Percentiles rank a stretch among this genome's conserved stretches.
Evolutionary conservation across 2,888 invertebrate species (phyloP).

Genomic region (Drosophila paucipuncta): DNA sequence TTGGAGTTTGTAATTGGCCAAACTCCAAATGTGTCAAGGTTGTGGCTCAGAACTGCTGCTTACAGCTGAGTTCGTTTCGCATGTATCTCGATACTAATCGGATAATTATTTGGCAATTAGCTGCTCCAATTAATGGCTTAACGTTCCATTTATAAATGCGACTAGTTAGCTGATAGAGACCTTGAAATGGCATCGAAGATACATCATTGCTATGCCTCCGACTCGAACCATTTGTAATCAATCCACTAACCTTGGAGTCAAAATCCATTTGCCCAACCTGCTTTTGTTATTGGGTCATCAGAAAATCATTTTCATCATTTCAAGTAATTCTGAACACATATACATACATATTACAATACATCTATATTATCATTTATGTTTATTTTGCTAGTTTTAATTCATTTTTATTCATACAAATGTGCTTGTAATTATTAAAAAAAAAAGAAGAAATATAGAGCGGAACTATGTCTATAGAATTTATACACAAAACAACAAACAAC

Average conservation of each 20-base stretch:
- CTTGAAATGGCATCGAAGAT: neutral
- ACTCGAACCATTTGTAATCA: conserved; percentile 2
- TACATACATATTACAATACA: conserved; percentile 9
- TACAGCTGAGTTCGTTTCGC: conserved; percentile 9
- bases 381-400: conserved; percentile 36
- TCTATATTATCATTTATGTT: conserved; percentile 17
- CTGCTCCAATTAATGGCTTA: conserved; percentile 32
- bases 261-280: neutral
- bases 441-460: conserved; percentile 38
- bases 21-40: conserved; percentile 44
- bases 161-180: neutral
- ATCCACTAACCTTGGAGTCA: conserved; percentile 9
- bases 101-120: conserved; percentile 50
- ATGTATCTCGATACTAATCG: conserved; percentile 30
- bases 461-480: conserved; percentile 40
- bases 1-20: conserved; percentile 39
- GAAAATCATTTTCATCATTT: conserved; percentile 7
- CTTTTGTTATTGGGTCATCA: conserved; percentile 18
- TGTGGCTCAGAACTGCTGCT: conserved; percentile 3
- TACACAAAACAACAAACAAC: conserved; percentile 18
- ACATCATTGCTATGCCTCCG: neutral
- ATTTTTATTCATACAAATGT: conserved; percentile 54
- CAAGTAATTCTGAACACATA: conserved; percentile 11
- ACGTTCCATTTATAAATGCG: neutral
- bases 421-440: conserved; percentile 62